phyloP scores from a whole-genome alignment of 2,888 invertebrate species.

The Halictus quadricinctus region DNA sequence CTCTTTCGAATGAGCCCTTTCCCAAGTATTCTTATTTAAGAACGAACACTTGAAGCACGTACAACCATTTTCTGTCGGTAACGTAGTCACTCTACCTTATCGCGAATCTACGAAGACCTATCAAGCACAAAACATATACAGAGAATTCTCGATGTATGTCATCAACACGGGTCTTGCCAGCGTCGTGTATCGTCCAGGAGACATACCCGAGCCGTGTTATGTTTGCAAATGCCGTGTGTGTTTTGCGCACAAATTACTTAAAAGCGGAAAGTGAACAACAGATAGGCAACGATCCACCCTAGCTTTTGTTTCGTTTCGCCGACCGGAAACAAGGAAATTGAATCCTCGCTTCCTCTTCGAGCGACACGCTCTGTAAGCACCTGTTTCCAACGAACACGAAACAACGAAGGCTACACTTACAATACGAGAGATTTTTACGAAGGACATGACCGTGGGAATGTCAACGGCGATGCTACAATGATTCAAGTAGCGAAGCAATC shows the following conservation, averaged over 20 bases:
- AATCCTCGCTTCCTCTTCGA: slow-evolving; percentile 65
- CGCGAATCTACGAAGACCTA: no score
- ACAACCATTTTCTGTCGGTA: no score
- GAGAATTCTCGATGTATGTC: no score
- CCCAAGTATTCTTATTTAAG: no score
- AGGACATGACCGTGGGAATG: slow-evolving; percentile 1
- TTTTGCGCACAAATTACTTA: slow-evolving; percentile 15
- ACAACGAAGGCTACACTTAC: background rate
- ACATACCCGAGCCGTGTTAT: no score
- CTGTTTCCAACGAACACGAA: slow-evolving; percentile 44
- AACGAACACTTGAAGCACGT: no score
- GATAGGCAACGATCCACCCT: slow-evolving; percentile 41
- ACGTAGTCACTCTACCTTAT: no score
- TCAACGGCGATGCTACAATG: background rate
- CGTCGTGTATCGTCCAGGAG: no score
- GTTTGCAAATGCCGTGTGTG: background rate
- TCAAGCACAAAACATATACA: no score
- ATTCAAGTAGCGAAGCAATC: background rate
- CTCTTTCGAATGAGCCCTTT: no score
- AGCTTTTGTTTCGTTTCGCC: slow-evolving; percentile 53
- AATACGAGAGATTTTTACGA: slow-evolving; percentile 1
- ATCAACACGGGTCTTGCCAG: no score
- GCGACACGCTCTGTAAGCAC: slow-evolving; percentile 63
- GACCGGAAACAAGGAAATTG: slow-evolving; percentile 68
- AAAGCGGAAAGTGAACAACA: slow-evolving; percentile 33